phyloP scores from a whole-genome alignment of 1,140 invertebrate genomes.

The Maniola jurtina region DNA sequence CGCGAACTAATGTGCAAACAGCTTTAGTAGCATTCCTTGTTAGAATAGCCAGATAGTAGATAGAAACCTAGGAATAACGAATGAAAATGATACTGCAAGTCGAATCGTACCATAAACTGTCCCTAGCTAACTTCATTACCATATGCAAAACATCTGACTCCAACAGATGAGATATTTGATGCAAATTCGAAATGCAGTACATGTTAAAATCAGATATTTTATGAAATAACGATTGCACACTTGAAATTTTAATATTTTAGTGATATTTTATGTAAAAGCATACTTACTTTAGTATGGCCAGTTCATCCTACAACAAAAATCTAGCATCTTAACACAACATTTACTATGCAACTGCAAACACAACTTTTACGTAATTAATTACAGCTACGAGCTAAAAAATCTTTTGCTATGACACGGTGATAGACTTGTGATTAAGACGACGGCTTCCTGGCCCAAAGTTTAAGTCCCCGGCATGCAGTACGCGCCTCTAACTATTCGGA shows the following conservation, averaged over 20 bases:
- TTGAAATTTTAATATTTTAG: not conserved
- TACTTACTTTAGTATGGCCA: too few species aligned
- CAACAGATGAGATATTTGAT: slow-evolving; percentile 18
- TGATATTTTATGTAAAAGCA: not conserved
- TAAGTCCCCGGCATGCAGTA: too few species aligned
- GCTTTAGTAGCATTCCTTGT: not conserved
- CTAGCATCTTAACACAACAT: too few species aligned
- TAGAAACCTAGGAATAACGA: not conserved
- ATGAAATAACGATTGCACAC: slow-evolving; percentile 12
- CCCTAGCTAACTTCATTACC: slow-evolving; percentile 20
- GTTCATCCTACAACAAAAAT: too few species aligned
- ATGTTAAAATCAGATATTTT: slow-evolving; percentile 14
- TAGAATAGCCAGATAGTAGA: not conserved
- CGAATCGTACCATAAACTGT: slow-evolving; percentile 30
- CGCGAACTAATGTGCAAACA: too few species aligned
- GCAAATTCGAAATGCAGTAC: slow-evolving; percentile 23
- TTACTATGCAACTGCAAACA: too few species aligned
- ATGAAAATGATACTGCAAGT: slow-evolving; percentile 28
- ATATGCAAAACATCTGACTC: slow-evolving; percentile 28
- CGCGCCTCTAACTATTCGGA: too few species aligned
- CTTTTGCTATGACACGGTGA: too few species aligned
- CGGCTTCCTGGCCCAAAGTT: too few species aligned
- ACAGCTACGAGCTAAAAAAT: too few species aligned
- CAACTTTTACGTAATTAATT: too few species aligned
- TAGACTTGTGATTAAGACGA: too few species aligned